phyloP scores from a whole-genome alignment of 2,888 invertebrate genomes.

The Octonoba sinensis region DNA sequence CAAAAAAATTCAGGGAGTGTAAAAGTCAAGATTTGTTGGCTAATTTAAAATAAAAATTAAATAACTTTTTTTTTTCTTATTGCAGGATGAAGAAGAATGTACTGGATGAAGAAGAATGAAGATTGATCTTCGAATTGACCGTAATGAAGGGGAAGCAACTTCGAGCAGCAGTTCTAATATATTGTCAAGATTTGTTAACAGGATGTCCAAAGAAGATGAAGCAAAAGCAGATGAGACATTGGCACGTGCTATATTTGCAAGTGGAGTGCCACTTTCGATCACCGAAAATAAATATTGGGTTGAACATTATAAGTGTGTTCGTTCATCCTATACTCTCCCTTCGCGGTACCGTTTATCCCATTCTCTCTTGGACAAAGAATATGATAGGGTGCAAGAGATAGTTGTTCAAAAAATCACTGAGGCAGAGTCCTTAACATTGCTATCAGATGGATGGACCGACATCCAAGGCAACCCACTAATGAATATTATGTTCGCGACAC shows the following conservation, averaged over 20 bases:
- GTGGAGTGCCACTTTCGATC: too few relatives aligned
- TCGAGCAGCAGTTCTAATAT: neutral
- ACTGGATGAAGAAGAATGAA: neutral
- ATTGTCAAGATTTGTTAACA: neutral
- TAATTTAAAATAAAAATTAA: neutral
- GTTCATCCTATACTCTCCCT: neutral
- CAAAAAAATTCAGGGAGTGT: too few relatives aligned
- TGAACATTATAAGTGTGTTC: neutral
- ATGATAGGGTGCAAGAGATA: neutral
- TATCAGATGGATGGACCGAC: neutral
- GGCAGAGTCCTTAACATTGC: neutral
- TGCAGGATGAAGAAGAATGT: neutral
- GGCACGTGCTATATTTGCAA: too few relatives aligned
- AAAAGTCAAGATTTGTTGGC: too few relatives aligned
- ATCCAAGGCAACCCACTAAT: too few relatives aligned
- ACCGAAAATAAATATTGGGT: slow-evolving; percentile 10
- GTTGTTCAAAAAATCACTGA: neutral
- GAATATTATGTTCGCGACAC: slow-evolving; percentile 5
- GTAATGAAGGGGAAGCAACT: neutral
- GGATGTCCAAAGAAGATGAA: too few relatives aligned
- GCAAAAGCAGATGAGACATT: too few relatives aligned
- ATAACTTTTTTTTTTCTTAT: neutral
- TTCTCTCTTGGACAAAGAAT: neutral
- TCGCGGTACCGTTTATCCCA: too few relatives aligned
- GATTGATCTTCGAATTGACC: neutral